A percentile compares a stretch with the other conserved stretches of the same genome.
Conservation (phyloP, 2,113 vertebrate genomes). For the Eurystomus gularis region DNA sequence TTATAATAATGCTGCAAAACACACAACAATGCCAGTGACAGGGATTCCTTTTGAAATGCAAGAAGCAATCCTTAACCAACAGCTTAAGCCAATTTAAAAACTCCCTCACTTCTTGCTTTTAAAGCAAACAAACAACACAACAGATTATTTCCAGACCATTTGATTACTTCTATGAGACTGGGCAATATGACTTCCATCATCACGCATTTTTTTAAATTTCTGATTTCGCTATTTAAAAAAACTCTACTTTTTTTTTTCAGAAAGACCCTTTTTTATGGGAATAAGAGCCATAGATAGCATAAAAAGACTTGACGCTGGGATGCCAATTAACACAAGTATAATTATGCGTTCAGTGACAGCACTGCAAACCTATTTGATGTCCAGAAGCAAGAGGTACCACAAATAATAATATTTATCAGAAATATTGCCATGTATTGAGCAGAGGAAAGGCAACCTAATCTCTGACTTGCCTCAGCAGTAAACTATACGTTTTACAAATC, state of each 20-base stretch:
- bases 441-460: background rate
- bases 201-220: background rate
- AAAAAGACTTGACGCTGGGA: background rate
- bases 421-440: background rate
- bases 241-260: background rate
- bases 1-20: background rate
- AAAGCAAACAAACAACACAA: background rate
- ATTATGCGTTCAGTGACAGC: background rate
- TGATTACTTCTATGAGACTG: background rate
- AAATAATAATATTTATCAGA: background rate
- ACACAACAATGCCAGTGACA: background rate
- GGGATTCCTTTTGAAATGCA: background rate
- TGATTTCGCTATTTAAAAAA: background rate
- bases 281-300: background rate
- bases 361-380: background rate
- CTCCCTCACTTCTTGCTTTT: background rate
- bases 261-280: background rate
- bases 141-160: background rate
- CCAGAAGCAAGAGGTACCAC: background rate
- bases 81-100: background rate
- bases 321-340: background rate
- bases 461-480: background rate
- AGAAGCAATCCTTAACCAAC: background rate
- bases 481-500: background rate
- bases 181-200: background rate